A percentile compares a stretch with the other conserved stretches of the same genome.
Conservation (phyloP, 2,797 vertebrate species). For the Nyctalus aviator region DNA sequence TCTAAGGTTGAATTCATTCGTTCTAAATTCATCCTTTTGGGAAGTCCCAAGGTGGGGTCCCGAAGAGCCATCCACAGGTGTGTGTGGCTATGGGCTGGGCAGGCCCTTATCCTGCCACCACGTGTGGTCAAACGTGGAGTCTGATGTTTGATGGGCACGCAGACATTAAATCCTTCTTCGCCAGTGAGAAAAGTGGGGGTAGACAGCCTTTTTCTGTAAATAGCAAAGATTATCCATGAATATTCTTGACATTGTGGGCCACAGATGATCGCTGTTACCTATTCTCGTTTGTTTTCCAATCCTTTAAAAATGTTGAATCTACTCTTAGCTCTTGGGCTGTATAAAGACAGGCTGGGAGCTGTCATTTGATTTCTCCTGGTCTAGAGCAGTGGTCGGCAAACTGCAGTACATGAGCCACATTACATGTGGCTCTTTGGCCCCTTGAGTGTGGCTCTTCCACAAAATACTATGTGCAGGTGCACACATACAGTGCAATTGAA, state of each 20-base stretch:
- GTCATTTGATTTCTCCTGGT: neutral
- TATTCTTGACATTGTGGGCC: neutral
- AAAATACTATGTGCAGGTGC: too few relatives aligned
- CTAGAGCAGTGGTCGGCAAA: neutral
- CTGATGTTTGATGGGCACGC: neutral
- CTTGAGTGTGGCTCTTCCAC: too few relatives aligned
- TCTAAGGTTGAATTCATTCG: neutral
- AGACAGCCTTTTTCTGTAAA: neutral
- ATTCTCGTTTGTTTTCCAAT: neutral
- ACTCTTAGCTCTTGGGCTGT: neutral
- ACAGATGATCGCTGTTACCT: neutral
- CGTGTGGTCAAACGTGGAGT: neutral
- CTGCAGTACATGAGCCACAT: too few relatives aligned
- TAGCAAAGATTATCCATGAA: neutral
- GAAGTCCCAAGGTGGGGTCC: neutral
- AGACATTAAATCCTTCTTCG: neutral
- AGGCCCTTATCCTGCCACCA: neutral
- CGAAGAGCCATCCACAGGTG: neutral
- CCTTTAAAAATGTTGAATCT: constrained; percentile 19
- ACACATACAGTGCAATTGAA: too few relatives aligned
- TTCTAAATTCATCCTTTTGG: constrained; percentile 1
- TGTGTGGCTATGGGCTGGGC: neutral
- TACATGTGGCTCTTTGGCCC: too few relatives aligned
- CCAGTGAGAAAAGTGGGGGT: neutral
- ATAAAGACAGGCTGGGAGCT: neutral